Conservation (phyloP, 35 echinoderm and acorn worm genomes). For the Lytechinus pictus region DNA sequence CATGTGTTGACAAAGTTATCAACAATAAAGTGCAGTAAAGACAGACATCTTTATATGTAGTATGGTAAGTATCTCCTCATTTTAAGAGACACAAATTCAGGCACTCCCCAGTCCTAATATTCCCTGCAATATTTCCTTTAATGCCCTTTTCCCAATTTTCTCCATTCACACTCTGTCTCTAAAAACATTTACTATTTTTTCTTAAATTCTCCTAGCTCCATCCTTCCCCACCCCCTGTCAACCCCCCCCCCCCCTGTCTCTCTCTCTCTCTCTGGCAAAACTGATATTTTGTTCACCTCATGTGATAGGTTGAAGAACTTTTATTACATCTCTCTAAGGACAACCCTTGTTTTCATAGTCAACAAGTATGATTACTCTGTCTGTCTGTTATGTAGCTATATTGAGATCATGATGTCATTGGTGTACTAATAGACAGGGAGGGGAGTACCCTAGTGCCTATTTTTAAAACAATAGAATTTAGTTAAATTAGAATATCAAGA, state of each 20-base stretch:
- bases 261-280: background rate
- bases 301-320: slow-evolving; percentile 15
- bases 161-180: background rate
- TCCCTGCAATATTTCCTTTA: background rate
- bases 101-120: background rate
- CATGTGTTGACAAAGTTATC: too few relatives aligned
- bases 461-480: background rate
- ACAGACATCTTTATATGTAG: too few relatives aligned
- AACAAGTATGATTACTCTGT: slow-evolving; percentile 27
- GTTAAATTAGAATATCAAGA: too few relatives aligned
- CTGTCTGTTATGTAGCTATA: slow-evolving; percentile 11
- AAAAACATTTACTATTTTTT: too few relatives aligned
- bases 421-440: background rate
- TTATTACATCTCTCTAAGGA: slow-evolving; percentile 30
- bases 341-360: slow-evolving; percentile 30
- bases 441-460: slow-evolving; percentile 14
- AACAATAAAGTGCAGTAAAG: too few relatives aligned
- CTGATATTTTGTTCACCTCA: slow-evolving; percentile 12
- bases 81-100: too few relatives aligned
- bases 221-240: background rate
- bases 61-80: too few relatives aligned
- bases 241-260: background rate
- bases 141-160: background rate
- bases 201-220: too few relatives aligned
- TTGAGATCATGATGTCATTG: slow-evolving; percentile 32